Evolutionary conservation across 2,797 vertebrate genomes (phyloP).

Genomic region (Heteromormyrus szaboi): DNA sequence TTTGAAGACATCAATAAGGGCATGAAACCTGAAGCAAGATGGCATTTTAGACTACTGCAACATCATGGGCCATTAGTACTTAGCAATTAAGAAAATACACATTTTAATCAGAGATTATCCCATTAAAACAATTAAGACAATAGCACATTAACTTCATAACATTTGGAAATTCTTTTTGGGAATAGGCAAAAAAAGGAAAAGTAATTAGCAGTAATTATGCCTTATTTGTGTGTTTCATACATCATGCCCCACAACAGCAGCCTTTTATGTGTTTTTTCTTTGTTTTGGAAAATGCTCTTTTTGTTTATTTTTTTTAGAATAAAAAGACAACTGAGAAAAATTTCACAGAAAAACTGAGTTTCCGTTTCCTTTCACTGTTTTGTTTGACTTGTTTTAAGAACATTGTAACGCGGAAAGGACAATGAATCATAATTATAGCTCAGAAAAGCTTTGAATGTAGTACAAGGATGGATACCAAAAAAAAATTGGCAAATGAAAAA

Average conservation of each 20-base stretch:
- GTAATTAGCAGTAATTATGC: slow-evolving; percentile 79
- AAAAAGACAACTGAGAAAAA: background rate
- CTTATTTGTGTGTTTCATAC: slow-evolving; percentile 53
- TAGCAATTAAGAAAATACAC: slow-evolving; percentile 83
- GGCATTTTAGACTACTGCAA: slow-evolving; percentile 35
- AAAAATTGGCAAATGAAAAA: background rate
- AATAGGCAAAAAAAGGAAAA: slow-evolving; percentile 72
- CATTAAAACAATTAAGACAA: slow-evolving; percentile 86
- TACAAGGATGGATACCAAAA: background rate
- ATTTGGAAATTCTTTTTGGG: slow-evolving; percentile 74
- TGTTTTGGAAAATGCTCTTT: background rate
- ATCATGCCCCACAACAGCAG: background rate
- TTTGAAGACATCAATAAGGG: background rate
- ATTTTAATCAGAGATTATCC: slow-evolving; percentile 85
- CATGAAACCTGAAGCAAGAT: slow-evolving; percentile 56
- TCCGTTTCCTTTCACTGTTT: background rate
- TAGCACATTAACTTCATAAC: slow-evolving; percentile 79
- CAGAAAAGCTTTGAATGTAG: background rate
- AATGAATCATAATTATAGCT: background rate
- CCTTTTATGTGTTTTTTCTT: background rate
- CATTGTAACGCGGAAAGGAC: background rate
- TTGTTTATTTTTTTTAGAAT: background rate
- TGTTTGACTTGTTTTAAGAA: background rate
- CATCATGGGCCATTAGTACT: slow-evolving; percentile 71
- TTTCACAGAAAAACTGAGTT: background rate